Percentiles rank a stretch among this genome's conserved stretches.
Evolutionary conservation across 2,888 invertebrate species (phyloP).

Genomic region (Drosophila dives): DNA sequence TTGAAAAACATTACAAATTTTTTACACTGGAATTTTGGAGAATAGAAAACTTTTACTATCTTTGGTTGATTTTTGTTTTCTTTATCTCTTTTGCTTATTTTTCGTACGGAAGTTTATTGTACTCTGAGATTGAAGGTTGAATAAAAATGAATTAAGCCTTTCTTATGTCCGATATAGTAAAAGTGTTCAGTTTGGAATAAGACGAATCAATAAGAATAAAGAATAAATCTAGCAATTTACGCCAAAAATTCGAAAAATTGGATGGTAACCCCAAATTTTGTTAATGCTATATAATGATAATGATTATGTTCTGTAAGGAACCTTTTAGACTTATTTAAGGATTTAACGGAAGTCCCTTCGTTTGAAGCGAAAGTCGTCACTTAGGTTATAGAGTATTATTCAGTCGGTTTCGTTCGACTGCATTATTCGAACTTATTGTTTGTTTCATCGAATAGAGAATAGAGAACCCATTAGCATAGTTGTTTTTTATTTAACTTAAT

Average conservation of each 20-base stretch:
- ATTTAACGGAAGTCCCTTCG: not conserved
- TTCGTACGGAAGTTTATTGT: not conserved
- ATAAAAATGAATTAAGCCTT: not conserved
- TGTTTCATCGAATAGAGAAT: not conserved
- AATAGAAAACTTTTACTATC: not conserved
- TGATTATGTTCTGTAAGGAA: no score
- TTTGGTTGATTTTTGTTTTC: constrained; percentile 1
- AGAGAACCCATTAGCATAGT: not conserved
- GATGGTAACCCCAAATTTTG: not conserved
- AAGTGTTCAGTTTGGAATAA: not conserved
- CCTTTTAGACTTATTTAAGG: not conserved
- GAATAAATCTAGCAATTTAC: not conserved
- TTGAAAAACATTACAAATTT: not conserved
- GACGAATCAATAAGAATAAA: not conserved
- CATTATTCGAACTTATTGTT: not conserved
- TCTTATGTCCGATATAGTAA: not conserved
- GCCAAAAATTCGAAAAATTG: not conserved
- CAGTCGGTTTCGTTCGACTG: not conserved
- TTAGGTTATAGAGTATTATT: not conserved
- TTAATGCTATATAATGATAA: not conserved
- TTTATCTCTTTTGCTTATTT: not conserved
- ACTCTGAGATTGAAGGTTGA: not conserved
- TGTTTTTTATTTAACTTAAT: constrained; percentile 8
- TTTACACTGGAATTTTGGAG: not conserved
- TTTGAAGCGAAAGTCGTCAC: not conserved